Percentiles rank a stretch among this genome's conserved stretches.
These are phyloP conservation scores for Protophormia terraenovae DNA, from an alignment of 2,888 invertebrate species.

Conservation along the genomic window DNA sequence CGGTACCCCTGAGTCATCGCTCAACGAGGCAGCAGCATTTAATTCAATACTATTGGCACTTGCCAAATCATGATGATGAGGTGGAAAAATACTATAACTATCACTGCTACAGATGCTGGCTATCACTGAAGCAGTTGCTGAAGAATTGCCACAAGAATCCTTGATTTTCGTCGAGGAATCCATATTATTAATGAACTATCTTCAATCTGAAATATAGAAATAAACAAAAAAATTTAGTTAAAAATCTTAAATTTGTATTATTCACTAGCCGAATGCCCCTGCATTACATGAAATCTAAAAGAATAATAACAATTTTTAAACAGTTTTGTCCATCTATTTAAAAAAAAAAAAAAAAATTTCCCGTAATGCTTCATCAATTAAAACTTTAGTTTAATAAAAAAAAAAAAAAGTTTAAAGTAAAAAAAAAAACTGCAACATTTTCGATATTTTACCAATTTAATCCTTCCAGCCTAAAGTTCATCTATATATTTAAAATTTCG, in stretches of 20 bases:
- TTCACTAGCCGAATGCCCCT: too few species aligned
- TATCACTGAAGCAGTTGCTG: slow-evolving; percentile 69
- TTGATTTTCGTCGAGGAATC: slow-evolving; percentile 70
- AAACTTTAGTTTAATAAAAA: too few species aligned
- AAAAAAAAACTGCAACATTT: too few species aligned
- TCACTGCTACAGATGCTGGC: slow-evolving; percentile 78
- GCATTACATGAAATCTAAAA: too few species aligned
- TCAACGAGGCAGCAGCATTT: slow-evolving; percentile 80
- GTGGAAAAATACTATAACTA: slow-evolving; percentile 78
- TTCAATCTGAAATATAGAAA: slow-evolving; percentile 37
- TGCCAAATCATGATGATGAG: slow-evolving; percentile 77
- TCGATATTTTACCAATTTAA: too few species aligned
- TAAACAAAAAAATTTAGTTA: neutral
- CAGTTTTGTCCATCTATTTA: too few species aligned
- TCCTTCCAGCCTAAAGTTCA: too few species aligned
- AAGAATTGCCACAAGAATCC: slow-evolving; percentile 70
- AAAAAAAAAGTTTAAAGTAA: too few species aligned
- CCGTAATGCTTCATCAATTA: too few species aligned
- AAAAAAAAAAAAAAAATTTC: too few species aligned
- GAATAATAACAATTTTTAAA: too few species aligned
- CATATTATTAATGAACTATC: slow-evolving; percentile 57
- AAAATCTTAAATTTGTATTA: neutral
- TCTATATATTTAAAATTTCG: too few species aligned
- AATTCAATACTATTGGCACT: slow-evolving; percentile 81
- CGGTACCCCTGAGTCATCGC: slow-evolving; percentile 81